A percentile compares a stretch with the other conserved stretches of the same genome.
phyloP scores from a whole-genome alignment of 2,113 vertebrate species.

The Trachemys scripta region DNA sequence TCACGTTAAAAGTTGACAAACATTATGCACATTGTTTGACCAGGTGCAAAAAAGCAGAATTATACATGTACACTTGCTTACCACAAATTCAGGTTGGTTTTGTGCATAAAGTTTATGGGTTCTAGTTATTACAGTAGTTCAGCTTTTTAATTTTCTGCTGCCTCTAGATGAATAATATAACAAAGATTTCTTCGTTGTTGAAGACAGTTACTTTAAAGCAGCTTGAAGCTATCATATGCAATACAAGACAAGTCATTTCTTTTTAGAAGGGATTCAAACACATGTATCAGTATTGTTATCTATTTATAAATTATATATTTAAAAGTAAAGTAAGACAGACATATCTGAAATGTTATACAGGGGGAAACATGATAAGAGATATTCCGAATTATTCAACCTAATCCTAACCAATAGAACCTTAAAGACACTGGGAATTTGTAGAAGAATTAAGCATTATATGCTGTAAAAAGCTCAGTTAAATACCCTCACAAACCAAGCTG shows the following conservation, averaged over 20 bases:
- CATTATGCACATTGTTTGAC: background rate
- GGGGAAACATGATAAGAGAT: conserved; percentile 64
- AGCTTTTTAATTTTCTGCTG: conserved; percentile 52
- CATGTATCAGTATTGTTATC: conserved; percentile 77
- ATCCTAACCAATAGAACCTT: conserved; percentile 62
- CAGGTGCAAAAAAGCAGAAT: conserved; percentile 9
- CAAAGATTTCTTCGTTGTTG: conserved; percentile 67
- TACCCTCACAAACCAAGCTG: conserved; percentile 43
- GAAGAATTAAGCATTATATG: conserved; percentile 54
- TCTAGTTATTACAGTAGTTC: conserved; percentile 12
- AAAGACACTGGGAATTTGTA: conserved; percentile 64
- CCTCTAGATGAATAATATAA: conserved; percentile 65
- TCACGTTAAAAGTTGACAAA: conserved; percentile 17
- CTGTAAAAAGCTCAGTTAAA: conserved; percentile 60
- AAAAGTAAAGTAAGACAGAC: conserved; percentile 74
- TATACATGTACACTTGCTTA: background rate
- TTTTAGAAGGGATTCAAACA: conserved; percentile 76
- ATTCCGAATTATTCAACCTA: conserved; percentile 70
- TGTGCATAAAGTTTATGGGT: conserved; percentile 36
- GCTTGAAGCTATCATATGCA: conserved; percentile 73
- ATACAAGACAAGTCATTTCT: conserved; percentile 72
- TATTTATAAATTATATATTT: conserved; percentile 81
- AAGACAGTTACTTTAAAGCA: conserved; percentile 69
- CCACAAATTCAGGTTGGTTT: background rate
- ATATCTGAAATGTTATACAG: conserved; percentile 70